These are phyloP conservation scores for Thoracochromis brauschi DNA, from an alignment of 2,113 vertebrate species.

Conservation along the genomic window DNA sequence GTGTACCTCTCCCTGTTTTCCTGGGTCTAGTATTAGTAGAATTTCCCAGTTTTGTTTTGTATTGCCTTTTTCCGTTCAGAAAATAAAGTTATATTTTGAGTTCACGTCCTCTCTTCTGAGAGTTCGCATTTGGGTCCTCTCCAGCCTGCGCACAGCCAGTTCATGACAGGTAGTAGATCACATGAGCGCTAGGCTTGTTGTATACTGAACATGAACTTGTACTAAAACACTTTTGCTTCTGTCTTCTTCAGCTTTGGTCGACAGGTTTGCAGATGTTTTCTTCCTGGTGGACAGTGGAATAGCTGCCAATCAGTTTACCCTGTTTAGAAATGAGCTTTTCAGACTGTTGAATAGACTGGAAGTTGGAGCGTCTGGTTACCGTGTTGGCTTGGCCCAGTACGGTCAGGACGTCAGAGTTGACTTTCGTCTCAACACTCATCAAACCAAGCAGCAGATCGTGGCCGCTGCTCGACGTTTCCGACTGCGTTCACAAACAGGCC, in stretches of 20 bases:
- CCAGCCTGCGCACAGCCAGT: too few relatives aligned
- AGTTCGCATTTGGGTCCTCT: too few relatives aligned
- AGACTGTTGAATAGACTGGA: slow-evolving; percentile 40
- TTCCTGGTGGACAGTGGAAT: slow-evolving; percentile 69
- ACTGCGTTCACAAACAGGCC: not conserved
- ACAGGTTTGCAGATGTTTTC: slow-evolving; percentile 68
- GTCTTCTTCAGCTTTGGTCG: slow-evolving; percentile 34
- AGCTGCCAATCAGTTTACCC: not conserved
- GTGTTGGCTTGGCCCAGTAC: slow-evolving; percentile 73
- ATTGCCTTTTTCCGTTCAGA: too few relatives aligned
- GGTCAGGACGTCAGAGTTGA: slow-evolving; percentile 31
- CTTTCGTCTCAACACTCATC: slow-evolving; percentile 63
- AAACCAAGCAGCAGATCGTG: slow-evolving; percentile 37
- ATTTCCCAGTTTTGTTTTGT: too few relatives aligned
- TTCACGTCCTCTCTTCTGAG: too few relatives aligned
- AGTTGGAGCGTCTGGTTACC: slow-evolving; percentile 49
- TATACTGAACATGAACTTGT: not conserved
- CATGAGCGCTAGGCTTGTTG: not conserved
- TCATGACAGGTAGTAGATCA: too few relatives aligned
- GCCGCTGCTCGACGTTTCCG: slow-evolving; percentile 20
- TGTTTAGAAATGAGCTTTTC: slow-evolving; percentile 26
- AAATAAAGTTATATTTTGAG: too few relatives aligned
- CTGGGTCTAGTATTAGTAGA: too few relatives aligned
- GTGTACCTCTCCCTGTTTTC: too few relatives aligned
- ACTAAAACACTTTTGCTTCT: not conserved